Conservation (phyloP, 2,888 invertebrate genomes). For the Sclerodermus sp. region DNA sequence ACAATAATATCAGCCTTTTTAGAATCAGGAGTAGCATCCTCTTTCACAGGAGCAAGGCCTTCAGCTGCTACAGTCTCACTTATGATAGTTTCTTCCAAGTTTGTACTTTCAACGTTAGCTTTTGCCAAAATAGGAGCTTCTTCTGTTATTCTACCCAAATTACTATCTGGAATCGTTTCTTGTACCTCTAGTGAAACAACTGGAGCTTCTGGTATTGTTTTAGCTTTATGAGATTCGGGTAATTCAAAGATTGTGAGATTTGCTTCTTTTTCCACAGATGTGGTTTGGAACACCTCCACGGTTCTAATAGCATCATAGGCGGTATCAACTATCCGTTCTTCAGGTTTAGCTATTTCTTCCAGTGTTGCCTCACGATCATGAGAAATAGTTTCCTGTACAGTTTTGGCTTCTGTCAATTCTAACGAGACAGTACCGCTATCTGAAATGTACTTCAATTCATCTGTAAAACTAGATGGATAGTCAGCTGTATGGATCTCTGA, state of each 20-base stretch:
- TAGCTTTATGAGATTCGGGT: conserved; percentile 61
- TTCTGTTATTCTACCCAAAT: conserved; percentile 57
- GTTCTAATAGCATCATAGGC: conserved; percentile 65
- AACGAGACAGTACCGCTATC: conserved; percentile 62
- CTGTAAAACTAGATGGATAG: conserved; percentile 59
- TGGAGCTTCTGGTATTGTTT: conserved; percentile 59
- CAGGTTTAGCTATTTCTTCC: conserved; percentile 50
- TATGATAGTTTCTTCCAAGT: conserved; percentile 60
- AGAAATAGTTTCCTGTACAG: conserved; percentile 63
- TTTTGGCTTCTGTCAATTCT: conserved; percentile 67
- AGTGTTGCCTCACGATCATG: conserved; percentile 68
- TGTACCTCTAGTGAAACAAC: conserved; percentile 61
- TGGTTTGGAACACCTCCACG: conserved; percentile 66
- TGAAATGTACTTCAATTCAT: conserved; percentile 61
- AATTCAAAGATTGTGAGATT: conserved; percentile 60
- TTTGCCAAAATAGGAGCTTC: conserved; percentile 55
- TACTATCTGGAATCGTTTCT: conserved; percentile 55
- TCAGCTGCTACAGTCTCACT: conserved; percentile 63
- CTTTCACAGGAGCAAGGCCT: conserved; percentile 57
- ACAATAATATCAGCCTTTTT: conserved; percentile 57
- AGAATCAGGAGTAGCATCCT: conserved; percentile 50
- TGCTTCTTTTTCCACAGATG: conserved; percentile 69
- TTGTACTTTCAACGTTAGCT: conserved; percentile 53
- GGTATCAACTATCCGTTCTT: conserved; percentile 56
- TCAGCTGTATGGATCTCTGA: conserved; percentile 66